These are phyloP conservation scores for Austrolebias charrua DNA, from an alignment of 2,797 vertebrate species.

Conservation along the genomic window DNA sequence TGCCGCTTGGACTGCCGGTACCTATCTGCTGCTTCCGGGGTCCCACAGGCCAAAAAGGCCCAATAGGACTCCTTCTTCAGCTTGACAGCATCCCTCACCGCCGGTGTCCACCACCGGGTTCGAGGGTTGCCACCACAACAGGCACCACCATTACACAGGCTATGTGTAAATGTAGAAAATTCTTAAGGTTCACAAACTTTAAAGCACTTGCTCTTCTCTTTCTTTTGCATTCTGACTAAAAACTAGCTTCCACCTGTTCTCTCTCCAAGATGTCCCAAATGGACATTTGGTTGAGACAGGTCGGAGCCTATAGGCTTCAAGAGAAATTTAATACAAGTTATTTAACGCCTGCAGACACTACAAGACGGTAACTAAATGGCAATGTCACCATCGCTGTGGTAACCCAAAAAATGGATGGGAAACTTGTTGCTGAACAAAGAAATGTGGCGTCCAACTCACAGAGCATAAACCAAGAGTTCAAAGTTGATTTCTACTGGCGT, in stretches of 20 bases:
- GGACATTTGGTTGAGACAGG: neutral
- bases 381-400: constrained; percentile 14
- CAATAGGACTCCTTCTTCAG: too few relatives aligned
- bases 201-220: neutral
- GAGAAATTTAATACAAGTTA: neutral
- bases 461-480: constrained; percentile 4
- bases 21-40: too few relatives aligned
- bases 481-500: constrained; percentile 1
- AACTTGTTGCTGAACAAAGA: constrained; percentile 15
- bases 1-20: too few relatives aligned
- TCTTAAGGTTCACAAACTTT: too few relatives aligned
- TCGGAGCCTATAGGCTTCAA: neutral
- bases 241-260: neutral
- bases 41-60: too few relatives aligned
- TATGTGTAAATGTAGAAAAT: too few relatives aligned
- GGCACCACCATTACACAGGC: too few relatives aligned
- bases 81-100: too few relatives aligned
- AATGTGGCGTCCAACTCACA: constrained; percentile 2
- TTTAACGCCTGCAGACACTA: constrained; percentile 5
- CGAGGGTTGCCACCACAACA: too few relatives aligned
- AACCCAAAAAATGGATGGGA: constrained; percentile 18
- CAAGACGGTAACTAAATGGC: constrained; percentile 23
- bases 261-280: neutral
- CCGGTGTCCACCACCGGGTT: too few relatives aligned
- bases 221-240: neutral